These are phyloP conservation scores for Rhynchotus rufescens DNA, from an alignment of 2,797 vertebrate genomes.

Conservation along the genomic window DNA sequence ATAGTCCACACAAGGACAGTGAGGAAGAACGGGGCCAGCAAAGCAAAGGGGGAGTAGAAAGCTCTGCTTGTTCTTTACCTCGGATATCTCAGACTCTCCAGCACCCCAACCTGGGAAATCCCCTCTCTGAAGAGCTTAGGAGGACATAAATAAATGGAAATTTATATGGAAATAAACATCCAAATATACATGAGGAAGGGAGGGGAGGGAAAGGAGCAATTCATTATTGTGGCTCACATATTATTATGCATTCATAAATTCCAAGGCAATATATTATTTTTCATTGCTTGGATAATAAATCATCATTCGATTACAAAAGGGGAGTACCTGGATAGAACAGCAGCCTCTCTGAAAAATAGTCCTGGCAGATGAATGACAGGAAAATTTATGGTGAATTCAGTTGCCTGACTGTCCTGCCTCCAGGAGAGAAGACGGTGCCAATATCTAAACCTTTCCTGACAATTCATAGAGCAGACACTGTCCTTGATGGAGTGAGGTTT, in stretches of 20 bases:
- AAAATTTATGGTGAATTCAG: conserved; percentile 59
- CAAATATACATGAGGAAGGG: conserved; percentile 14
- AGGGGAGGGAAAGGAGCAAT: conserved; percentile 19
- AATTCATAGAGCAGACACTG: conserved; percentile 34
- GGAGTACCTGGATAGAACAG: conserved; percentile 47
- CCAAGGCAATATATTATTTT: conserved; percentile 67
- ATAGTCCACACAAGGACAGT: not conserved
- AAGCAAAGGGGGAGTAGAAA: not conserved
- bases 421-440: conserved; percentile 20
- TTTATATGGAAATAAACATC: conserved; percentile 47
- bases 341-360: conserved; percentile 48
- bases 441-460: conserved; percentile 36
- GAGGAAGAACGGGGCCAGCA: not conserved
- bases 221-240: conserved; percentile 41
- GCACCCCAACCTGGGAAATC: conserved; percentile 9
- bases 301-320: conserved; percentile 50
- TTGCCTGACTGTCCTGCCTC: conserved; percentile 49
- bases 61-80: not conserved
- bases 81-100: not conserved
- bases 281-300: conserved; percentile 67
- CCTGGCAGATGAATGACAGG: conserved; percentile 54
- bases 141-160: conserved; percentile 35
- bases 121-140: not conserved
- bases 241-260: conserved; percentile 67
- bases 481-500: conserved; percentile 48